Evolutionary conservation across 53 echinoderm and acorn worm species (phyloP).

Genomic region (Antedon mediterranea): DNA sequence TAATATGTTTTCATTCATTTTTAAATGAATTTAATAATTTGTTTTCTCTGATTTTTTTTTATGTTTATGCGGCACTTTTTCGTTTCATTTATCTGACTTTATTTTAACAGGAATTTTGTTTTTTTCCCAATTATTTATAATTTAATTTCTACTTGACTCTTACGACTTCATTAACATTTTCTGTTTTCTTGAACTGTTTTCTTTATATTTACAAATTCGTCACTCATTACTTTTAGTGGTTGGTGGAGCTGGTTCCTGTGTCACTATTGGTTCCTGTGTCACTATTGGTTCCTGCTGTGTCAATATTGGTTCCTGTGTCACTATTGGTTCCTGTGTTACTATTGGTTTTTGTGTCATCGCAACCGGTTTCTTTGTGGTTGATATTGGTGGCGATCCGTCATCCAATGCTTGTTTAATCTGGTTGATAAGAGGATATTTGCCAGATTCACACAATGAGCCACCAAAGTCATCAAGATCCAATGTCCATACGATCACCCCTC

Average conservation of each 20-base stretch:
- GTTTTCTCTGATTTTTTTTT: too few relatives aligned
- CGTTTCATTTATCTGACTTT: too few relatives aligned
- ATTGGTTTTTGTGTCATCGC: not conserved
- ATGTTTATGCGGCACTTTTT: too few relatives aligned
- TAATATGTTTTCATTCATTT: too few relatives aligned
- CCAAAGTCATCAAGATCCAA: not conserved
- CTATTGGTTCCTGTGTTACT: not conserved
- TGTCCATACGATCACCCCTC: not conserved
- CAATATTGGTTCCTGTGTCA: not conserved
- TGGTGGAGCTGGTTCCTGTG: not conserved
- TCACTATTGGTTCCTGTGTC: too few relatives aligned
- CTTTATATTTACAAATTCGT: too few relatives aligned
- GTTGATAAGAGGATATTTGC: not conserved
- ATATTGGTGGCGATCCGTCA: not conserved
- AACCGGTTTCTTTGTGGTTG: not conserved
- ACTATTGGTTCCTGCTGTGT: not conserved
- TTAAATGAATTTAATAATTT: too few relatives aligned
- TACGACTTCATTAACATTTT: too few relatives aligned
- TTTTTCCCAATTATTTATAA: too few relatives aligned
- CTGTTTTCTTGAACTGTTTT: too few relatives aligned
- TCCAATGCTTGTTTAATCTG: not conserved
- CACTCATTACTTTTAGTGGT: not conserved
- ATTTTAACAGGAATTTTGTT: too few relatives aligned
- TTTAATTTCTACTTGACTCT: too few relatives aligned
- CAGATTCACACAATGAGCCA: not conserved